Base-by-base conservation (phyloP, 2,888 invertebrate genomes). In the Drosophila falleni region DNA sequence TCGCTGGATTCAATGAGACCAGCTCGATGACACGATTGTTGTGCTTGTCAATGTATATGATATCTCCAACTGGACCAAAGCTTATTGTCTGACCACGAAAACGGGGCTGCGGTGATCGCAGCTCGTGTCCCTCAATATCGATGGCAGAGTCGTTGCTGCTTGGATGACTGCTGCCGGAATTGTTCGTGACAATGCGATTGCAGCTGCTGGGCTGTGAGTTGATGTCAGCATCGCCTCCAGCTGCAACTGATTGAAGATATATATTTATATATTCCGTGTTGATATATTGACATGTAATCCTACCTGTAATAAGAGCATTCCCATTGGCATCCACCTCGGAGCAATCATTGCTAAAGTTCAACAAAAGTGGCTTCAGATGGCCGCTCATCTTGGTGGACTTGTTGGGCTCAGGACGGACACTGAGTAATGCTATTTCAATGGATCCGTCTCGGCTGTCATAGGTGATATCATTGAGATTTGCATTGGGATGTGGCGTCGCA, bases 61-160 rank as follows among this genome's bases (percentile, higher is more conserved):
- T 51, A 6, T 75, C 33, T 5, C 37, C 9, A 33, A 51, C 33
- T 8, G 46, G 33, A 8, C 55, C 69, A 42, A 46, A 62, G 19
- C 26, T 64, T 3, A 29, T 19, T 4, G 39, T 31, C 29, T 55
- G 63, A 0, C 51, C 39, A 10, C 53, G 66, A 35, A 37, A 56
- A 8, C 23, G 55, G 41, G 71, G 71, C 47, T 62, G 67, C 31
- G 87, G 81, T 5, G 78, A 75, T 11, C 80, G 75, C 19, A 72
- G 65, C 44, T 87, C 87, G 41, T 72, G 74, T 0, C 73, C 80
- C 77, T 90, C 91, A 53, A 90, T 79, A 29, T 91, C 90, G 31
- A 91, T 91, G 42, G 91, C 92, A 0, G 91, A 91, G 59, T 91
- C 91, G 44, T 85, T 88, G 71, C 89, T 90, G 66, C 83, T 87